These are phyloP conservation scores for Rambutsinella grinnellia DNA, from an alignment of 2,888 invertebrate genomes.

Conservation along the genomic window DNA sequence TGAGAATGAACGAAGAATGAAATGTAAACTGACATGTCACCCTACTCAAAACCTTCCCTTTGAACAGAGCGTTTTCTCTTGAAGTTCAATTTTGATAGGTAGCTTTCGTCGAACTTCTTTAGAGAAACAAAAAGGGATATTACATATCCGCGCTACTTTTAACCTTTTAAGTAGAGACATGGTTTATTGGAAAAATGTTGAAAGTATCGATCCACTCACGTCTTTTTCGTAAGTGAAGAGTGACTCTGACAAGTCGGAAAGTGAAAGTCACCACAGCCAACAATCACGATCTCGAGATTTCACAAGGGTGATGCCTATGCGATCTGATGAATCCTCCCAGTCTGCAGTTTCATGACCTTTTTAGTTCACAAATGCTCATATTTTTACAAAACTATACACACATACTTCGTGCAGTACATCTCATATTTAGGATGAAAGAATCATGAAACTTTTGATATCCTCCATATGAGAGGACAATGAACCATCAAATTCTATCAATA, in stretches of 20 bases:
- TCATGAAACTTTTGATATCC: too few species aligned
- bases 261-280: conserved; percentile 23
- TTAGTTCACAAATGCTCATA: conserved; percentile 24
- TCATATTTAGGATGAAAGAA: too few species aligned
- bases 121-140: background rate
- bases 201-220: too few species aligned
- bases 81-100: conserved; percentile 17
- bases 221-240: too few species aligned
- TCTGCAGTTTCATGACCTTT: conserved; percentile 31
- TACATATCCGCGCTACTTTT: too few species aligned
- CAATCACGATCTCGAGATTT: background rate
- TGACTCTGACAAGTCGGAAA: conserved; percentile 12
- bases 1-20: background rate
- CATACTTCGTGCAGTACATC: too few species aligned
- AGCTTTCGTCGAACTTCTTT: background rate
- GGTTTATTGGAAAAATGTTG: too few species aligned
- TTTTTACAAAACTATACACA: background rate
- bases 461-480: too few species aligned
- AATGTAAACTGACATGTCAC: conserved; percentile 6
- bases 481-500: too few species aligned
- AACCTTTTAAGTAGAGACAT: too few species aligned
- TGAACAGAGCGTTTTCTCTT: background rate
- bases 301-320: background rate
- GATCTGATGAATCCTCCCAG: conserved; percentile 1
- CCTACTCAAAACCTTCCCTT: background rate